Conservation (phyloP, 2,797 vertebrate species). For the Sparidentex hasta region DNA sequence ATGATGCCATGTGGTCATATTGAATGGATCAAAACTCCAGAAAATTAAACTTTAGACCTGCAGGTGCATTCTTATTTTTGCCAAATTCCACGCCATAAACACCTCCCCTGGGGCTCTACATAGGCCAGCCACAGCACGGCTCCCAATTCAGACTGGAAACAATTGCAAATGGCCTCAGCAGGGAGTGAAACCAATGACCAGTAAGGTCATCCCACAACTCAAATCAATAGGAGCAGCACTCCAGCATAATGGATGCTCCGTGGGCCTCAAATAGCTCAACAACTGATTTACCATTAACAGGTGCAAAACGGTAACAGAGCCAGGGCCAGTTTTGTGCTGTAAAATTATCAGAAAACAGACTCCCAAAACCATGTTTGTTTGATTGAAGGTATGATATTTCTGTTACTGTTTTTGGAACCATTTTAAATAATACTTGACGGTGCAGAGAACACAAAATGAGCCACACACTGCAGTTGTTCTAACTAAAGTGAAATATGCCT, state of each 20-base stretch:
- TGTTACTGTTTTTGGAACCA: not conserved
- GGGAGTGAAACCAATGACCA: constrained; percentile 28
- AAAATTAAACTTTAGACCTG: constrained; percentile 59
- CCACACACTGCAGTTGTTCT: constrained; percentile 22
- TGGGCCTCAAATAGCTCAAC: constrained; percentile 17
- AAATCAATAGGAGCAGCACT: constrained; percentile 44
- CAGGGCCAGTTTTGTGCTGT: not conserved
- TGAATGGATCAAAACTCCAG: constrained; percentile 58
- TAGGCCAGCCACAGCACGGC: not conserved
- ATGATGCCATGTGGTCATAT: constrained; percentile 30
- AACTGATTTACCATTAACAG: constrained; percentile 43
- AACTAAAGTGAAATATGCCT: constrained; percentile 14
- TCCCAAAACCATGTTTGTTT: not conserved
- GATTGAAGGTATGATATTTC: not conserved
- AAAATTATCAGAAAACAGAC: constrained; percentile 6
- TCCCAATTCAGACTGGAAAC: constrained; percentile 45
- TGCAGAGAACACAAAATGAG: constrained; percentile 21
- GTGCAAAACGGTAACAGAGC: constrained; percentile 20
- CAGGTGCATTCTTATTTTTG: constrained; percentile 51
- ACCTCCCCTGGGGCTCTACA: constrained; percentile 2
- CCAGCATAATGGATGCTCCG: constrained; percentile 40
- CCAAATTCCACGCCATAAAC: constrained; percentile 34
- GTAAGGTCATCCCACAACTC: constrained; percentile 28
- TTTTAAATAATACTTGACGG: not conserved
- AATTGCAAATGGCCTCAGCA: constrained; percentile 45